phyloP scores from a whole-genome alignment of 2,888 invertebrate species.

The Eristalis tenax region DNA sequence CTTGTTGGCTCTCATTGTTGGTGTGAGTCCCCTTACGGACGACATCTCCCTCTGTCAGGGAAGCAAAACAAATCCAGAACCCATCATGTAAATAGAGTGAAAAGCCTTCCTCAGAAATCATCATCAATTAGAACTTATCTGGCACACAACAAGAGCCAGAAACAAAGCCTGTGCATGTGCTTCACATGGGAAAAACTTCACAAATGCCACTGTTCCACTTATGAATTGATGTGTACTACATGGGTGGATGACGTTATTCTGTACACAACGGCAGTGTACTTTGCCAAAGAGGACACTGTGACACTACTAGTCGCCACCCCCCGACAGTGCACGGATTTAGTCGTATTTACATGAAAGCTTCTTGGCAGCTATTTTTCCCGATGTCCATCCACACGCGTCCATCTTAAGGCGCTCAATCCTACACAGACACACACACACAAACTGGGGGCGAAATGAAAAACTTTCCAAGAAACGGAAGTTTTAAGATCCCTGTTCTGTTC shows the following conservation, averaged over 20 bases:
- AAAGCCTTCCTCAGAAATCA: slow-evolving; percentile 46
- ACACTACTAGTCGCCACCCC: background rate
- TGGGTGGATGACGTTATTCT: slow-evolving; percentile 30
- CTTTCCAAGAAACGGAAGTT: slow-evolving; percentile 35
- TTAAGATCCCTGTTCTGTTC: slow-evolving; percentile 40
- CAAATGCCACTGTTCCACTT: slow-evolving; percentile 63
- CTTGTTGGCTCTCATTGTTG: background rate
- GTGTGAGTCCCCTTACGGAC: too few relatives aligned
- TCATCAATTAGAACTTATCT: slow-evolving; percentile 69
- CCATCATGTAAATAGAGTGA: slow-evolving; percentile 37
- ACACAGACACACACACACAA: background rate
- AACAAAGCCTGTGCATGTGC: background rate
- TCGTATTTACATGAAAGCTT: slow-evolving; percentile 57
- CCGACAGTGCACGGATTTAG: slow-evolving; percentile 31
- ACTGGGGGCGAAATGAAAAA: background rate
- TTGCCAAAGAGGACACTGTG: slow-evolving; percentile 57
- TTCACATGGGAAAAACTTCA: slow-evolving; percentile 37
- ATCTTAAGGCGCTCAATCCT: background rate
- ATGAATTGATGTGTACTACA: slow-evolving; percentile 51
- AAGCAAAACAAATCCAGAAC: slow-evolving; percentile 1
- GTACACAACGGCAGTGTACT: slow-evolving; percentile 14
- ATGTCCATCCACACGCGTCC: background rate
- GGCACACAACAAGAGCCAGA: slow-evolving; percentile 28
- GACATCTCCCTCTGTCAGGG: background rate
- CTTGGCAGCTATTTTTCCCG: slow-evolving; percentile 50